These are phyloP conservation scores for Sebastes trivittatus DNA, from an alignment of 2,797 vertebrate species.

Conservation along the genomic window DNA sequence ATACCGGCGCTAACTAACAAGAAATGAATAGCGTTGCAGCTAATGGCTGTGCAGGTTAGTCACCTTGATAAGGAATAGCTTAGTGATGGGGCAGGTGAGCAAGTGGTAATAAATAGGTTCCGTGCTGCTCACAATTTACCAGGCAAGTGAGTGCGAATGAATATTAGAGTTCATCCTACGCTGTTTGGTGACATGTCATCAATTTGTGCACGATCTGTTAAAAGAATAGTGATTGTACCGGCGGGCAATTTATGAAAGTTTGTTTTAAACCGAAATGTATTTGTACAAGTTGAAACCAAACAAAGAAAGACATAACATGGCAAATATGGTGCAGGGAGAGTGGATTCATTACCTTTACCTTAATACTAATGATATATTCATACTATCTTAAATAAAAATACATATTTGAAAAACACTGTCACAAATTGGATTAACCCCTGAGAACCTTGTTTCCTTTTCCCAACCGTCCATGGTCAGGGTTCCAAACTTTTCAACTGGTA, in stretches of 20 bases:
- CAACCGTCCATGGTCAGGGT: too few relatives aligned
- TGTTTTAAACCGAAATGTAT: not conserved
- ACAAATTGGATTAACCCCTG: not conserved
- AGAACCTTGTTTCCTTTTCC: not conserved
- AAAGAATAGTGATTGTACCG: not conserved
- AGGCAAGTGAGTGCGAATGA: constrained; percentile 21
- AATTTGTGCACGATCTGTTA: not conserved
- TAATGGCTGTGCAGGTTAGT: constrained; percentile 59
- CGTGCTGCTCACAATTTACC: constrained; percentile 23
- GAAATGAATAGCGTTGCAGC: constrained; percentile 53
- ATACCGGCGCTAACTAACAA: constrained; percentile 54
- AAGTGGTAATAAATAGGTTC: constrained; percentile 46
- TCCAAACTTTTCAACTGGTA: too few relatives aligned
- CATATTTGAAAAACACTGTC: too few relatives aligned
- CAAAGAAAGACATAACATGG: not conserved
- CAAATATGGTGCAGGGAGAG: not conserved
- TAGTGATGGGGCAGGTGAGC: constrained; percentile 57
- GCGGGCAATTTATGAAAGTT: not conserved
- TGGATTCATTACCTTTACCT: not conserved
- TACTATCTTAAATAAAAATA: not conserved
- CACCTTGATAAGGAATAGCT: constrained; percentile 63
- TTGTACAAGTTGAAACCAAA: not conserved
- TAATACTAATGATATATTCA: not conserved
- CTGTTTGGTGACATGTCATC: constrained; percentile 10
- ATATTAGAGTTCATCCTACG: constrained; percentile 8